Conservation (phyloP, 2,113 vertebrate genomes). For the Cyanoderma ruficeps region DNA sequence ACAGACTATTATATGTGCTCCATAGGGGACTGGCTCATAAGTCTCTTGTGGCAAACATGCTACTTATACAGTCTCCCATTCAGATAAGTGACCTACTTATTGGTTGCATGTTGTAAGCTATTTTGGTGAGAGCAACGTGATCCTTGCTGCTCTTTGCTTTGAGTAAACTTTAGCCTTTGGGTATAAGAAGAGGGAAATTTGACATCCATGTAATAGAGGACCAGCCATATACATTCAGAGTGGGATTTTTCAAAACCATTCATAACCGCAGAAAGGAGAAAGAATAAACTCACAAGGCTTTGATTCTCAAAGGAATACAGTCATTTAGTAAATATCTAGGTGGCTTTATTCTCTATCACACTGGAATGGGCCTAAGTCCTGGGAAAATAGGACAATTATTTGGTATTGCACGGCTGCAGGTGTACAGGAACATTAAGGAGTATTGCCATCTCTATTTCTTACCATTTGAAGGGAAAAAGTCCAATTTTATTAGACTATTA, state of each 20-base stretch:
- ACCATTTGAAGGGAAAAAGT: background rate
- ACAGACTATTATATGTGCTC: slow-evolving; percentile 1
- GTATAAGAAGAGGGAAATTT: slow-evolving; percentile 12
- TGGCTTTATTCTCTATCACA: background rate
- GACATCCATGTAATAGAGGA: slow-evolving; percentile 30
- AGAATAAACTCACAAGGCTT: background rate
- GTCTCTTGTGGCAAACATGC: slow-evolving; percentile 37
- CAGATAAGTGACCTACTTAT: slow-evolving; percentile 57
- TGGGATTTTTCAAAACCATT: slow-evolving; percentile 39
- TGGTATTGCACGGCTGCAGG: background rate
- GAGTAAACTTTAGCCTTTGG: slow-evolving; percentile 34
- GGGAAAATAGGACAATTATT: background rate
- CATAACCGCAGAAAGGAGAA: background rate
- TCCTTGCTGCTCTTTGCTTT: slow-evolving; percentile 52
- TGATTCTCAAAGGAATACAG: background rate
- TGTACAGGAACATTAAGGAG: background rate
- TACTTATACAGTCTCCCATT: slow-evolving; percentile 20
- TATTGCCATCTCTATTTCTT: background rate
- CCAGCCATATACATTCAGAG: background rate
- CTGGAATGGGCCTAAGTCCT: background rate
- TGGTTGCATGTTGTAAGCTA: slow-evolving; percentile 33
- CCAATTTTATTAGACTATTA: background rate
- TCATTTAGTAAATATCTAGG: background rate
- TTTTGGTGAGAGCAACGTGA: background rate
- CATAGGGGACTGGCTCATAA: background rate